These are phyloP conservation scores for Pemphigus obesinymphae DNA, from an alignment of 1,140 invertebrate species.

Conservation along the genomic window DNA sequence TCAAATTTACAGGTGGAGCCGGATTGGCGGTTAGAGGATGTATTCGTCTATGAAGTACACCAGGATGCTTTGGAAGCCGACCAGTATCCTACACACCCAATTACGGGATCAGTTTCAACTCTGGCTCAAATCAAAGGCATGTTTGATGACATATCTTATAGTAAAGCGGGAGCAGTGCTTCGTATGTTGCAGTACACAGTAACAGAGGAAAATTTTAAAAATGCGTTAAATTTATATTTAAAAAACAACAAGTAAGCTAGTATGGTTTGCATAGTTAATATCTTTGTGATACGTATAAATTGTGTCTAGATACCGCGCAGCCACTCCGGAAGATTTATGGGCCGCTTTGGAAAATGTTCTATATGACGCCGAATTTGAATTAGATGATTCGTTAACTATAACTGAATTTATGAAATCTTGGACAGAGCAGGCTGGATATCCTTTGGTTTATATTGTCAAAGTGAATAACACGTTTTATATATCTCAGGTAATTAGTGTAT, in stretches of 20 bases:
- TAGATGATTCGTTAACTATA: neutral
- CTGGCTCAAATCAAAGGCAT: conserved; percentile 89
- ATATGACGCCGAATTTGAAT: neutral
- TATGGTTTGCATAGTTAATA: neutral
- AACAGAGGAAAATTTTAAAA: conserved; percentile 59
- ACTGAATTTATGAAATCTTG: conserved; percentile 63
- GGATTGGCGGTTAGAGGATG: conserved; percentile 48
- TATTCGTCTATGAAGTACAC: conserved; percentile 54
- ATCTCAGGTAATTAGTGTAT: conserved; percentile 51
- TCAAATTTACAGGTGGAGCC: conserved; percentile 49
- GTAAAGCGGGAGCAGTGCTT: conserved; percentile 69
- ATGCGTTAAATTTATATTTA: conserved; percentile 48
- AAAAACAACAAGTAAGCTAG: neutral
- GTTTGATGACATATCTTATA: conserved; percentile 90
- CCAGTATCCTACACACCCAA: conserved; percentile 64
- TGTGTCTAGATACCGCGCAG: conserved; percentile 29
- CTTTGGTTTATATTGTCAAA: conserved; percentile 61
- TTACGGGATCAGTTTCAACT: conserved; percentile 78
- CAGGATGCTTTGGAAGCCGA: conserved; percentile 54
- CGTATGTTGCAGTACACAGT: conserved; percentile 72
- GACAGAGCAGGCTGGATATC: conserved; percentile 71
- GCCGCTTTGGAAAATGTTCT: conserved; percentile 36
- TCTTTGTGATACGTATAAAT: neutral
- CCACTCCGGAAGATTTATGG: conserved; percentile 42
- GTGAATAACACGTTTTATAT: conserved; percentile 60